Evolutionary conservation across 2,113 vertebrate genomes (phyloP), one percentile per base, ranked within the genome.

Genomic region (Etheostoma spectabile): DNA sequence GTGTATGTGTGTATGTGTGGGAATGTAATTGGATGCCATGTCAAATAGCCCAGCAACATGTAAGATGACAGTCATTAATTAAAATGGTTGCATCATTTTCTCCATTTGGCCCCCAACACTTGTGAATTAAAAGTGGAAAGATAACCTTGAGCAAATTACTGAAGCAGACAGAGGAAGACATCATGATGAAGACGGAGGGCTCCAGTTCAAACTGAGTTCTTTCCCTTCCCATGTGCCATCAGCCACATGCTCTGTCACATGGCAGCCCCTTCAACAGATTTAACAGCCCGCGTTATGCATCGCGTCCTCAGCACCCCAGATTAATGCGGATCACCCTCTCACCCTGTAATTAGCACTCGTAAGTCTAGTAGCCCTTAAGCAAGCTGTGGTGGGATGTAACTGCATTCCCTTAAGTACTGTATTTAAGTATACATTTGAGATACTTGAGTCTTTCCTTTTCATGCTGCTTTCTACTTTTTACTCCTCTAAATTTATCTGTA

Each of bases 171-270:
- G 62, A 57, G 73, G 65, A 51, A 74, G 79, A 83, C 45, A 79
- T 78, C 33, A 61, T 21, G 63, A 57, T 33, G 59, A 56, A 75
- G 55, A 79, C 46, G 2, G 59, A 1, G 30, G 18, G 38, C 82
- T 49, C 30, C 68, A 74, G 61, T 86, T 91, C 79, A 89, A 90
- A 93, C 86, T 74, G 85, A 72, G 71, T 52, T 72, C 59, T 69
- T 69, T 73, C 72, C 66, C 42, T 18, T 27, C 70, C 61, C 60
- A 1, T 49, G 53, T 14, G 3, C 64, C 68, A 62, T 85, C 79
- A 88, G 73, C 59, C 65, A 33, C 75, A 69, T 70, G 68, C 24
- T 62, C 80, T 2, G 66, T 80, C 86, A 70, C 80, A 85, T 42
- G 27, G 65, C 57, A 13, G 63, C 56, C 45, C 64, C 35, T 64